These are phyloP conservation scores for Pseudolaguvia tuberculata DNA, from an alignment of 2,113 vertebrate species.

Conservation along the genomic window DNA sequence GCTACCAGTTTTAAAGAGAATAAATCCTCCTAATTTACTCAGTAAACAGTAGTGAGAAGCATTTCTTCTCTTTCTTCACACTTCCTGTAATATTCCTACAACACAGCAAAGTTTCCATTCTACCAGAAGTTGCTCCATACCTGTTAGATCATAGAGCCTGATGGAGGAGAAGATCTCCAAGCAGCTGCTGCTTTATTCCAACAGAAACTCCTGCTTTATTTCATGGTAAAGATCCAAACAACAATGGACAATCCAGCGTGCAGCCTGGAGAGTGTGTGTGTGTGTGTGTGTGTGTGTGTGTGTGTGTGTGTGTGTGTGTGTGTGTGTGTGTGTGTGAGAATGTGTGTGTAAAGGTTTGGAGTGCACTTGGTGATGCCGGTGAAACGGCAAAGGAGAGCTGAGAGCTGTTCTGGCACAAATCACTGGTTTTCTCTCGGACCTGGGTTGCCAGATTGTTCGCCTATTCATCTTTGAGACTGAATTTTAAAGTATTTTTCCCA, in stretches of 20 bases:
- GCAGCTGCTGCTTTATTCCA: conserved; percentile 20
- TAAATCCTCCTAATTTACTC: no score
- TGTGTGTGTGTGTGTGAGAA: not conserved
- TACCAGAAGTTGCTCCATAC: not conserved
- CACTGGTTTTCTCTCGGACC: not conserved
- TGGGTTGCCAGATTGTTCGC: conserved; percentile 9
- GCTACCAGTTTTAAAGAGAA: no score
- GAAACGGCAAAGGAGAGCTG: conserved; percentile 8
- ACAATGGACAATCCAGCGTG: not conserved
- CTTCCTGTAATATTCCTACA: not conserved
- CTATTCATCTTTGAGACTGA: not conserved
- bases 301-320: not conserved
- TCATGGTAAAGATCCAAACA: conserved; percentile 13
- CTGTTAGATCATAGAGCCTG: conserved; percentile 23
- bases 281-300: not conserved
- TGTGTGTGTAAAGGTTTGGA: conserved; percentile 49
- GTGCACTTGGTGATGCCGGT: conserved; percentile 70
- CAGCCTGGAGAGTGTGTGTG: not conserved
- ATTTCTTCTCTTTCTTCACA: not conserved
- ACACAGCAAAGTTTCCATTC: conserved; percentile 1
- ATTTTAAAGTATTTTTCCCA: not conserved
- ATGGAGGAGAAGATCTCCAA: conserved; percentile 7
- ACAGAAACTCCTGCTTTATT: not conserved
- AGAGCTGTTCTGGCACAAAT: not conserved
- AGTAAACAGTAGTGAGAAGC: no score